Conservation (phyloP, 2,888 invertebrate species). For the Mythimna loreyi region DNA sequence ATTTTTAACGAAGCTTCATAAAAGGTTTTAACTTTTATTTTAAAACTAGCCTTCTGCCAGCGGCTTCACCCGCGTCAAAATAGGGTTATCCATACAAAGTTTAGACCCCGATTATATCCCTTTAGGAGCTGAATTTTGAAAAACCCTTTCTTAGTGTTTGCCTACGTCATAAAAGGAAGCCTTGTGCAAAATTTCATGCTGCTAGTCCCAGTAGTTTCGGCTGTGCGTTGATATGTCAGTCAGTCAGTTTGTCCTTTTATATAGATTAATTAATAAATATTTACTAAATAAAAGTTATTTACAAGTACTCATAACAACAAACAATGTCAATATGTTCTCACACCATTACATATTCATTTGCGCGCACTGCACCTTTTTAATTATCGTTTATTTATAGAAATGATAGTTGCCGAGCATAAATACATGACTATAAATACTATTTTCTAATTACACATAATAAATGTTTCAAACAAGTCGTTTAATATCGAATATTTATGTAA, state of each 20-base stretch:
- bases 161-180: too few relatives aligned
- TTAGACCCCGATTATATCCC: too few relatives aligned
- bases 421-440: slow-evolving; percentile 14
- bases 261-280: too few relatives aligned
- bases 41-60: too few relatives aligned
- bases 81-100: too few relatives aligned
- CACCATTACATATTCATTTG: background rate
- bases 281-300: background rate
- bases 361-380: slow-evolving; percentile 12
- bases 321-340: slow-evolving; percentile 10
- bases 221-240: too few relatives aligned
- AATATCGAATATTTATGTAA: slow-evolving; percentile 36
- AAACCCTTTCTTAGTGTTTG: too few relatives aligned
- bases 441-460: slow-evolving; percentile 32
- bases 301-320: background rate
- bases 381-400: slow-evolving; percentile 35
- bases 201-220: too few relatives aligned
- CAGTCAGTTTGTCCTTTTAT: too few relatives aligned
- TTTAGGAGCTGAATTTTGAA: too few relatives aligned
- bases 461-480: slow-evolving; percentile 12
- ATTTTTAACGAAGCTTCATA: background rate
- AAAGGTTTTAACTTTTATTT: background rate
- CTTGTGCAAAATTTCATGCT: too few relatives aligned
- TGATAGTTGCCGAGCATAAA: slow-evolving; percentile 30
- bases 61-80: too few relatives aligned